Conservation (phyloP, 2,113 vertebrate species). For the Grantiella picta region DNA sequence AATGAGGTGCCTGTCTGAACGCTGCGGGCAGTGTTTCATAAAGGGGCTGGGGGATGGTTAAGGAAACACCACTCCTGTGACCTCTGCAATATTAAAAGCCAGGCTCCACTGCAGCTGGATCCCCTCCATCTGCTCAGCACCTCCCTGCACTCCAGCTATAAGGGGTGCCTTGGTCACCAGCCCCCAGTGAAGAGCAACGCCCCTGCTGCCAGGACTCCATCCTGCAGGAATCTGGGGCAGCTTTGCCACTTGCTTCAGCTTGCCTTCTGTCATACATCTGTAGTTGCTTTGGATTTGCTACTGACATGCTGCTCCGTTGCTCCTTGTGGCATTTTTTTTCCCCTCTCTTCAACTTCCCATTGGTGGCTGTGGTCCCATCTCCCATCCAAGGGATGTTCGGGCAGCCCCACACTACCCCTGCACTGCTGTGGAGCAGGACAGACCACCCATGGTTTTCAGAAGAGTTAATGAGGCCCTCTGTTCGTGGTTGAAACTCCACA, state of each 20-base stretch:
- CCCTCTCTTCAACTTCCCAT: background rate
- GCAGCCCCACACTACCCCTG: background rate
- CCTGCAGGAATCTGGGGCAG: background rate
- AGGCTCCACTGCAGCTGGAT: background rate
- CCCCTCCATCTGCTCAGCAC: background rate
- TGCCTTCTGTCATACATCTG: rapidly evolving
- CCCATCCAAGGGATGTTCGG: background rate
- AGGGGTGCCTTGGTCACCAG: background rate
- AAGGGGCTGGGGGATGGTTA: background rate
- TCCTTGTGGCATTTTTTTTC: rapidly evolving
- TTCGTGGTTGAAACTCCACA: background rate
- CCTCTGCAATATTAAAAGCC: background rate
- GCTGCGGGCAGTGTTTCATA: background rate
- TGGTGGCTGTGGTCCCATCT: background rate
- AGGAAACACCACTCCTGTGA: background rate
- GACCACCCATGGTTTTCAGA: background rate
- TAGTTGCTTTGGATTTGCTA: background rate
- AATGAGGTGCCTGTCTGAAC: background rate
- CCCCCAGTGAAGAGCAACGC: background rate
- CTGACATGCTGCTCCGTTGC: rapidly evolving
- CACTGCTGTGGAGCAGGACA: background rate
- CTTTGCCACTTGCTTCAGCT: background rate
- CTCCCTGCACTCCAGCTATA: background rate
- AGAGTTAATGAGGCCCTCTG: background rate
- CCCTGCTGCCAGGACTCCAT: rapidly evolving